Evolutionary conservation across 2,797 vertebrate genomes (phyloP), one percentile per base, ranked within the genome.

Genomic region (Distichodus sexfasciatus): DNA sequence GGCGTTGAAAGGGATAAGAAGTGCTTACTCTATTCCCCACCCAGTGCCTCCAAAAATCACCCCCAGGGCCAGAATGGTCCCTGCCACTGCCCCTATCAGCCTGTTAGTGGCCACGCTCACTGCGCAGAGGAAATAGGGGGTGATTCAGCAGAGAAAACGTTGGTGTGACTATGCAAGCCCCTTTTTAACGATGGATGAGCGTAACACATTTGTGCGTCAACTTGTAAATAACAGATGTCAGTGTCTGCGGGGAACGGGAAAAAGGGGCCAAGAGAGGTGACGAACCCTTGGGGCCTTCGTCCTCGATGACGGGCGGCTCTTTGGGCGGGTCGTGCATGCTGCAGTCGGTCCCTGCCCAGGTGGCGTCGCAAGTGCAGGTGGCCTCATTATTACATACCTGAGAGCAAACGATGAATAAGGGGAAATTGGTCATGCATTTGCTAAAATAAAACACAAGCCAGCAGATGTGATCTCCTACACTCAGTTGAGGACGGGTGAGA

Each of bases 1-100:
- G 88, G 84, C 55, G 17, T 75, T 58, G 77, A 85, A 84, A 88
- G 87, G 86, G 80, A 85, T 76, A 87, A 92, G 76, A 89, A 86
- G 84, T 94, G 93, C 93, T 95, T 94, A 94, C 94, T 94, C 94
- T 92, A 94, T 93, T 91, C 92, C 93, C 93, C 92, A 94, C 93
- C 92, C 93, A 85, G 92, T 94, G 89, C 92, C 93, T 94, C 93
- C 94, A 94, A 94, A 95, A 88, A 94, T 95, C 93, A 94, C 93
- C 93, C 93, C 93, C 89, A 94, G 91, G 85, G 93, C 93, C 93
- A 94, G 93, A 92, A 94, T 90, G 90, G 92, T 94, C 92, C 94
- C 93, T 79, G 93, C 94, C 87, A 95, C 92, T 79, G 93, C 92
- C 87, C 92, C 93, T 93, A 93, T 94, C 74, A 94, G 93, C 87